phyloP scores from a whole-genome alignment of 1,140 invertebrate genomes.

The Cotesia vestalis region DNA sequence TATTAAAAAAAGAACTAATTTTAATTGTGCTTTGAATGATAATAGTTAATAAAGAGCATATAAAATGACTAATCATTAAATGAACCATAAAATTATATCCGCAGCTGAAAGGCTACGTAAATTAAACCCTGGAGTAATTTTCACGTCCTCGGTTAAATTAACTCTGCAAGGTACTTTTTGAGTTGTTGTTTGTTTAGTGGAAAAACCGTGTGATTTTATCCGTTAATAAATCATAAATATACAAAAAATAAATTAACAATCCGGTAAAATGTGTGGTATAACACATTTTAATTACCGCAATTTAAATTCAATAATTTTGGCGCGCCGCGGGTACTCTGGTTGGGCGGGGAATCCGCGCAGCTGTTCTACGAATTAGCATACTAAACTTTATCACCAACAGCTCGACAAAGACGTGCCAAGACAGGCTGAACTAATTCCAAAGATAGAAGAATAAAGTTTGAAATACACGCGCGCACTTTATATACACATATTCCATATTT shows the following conservation, averaged over 20 bases:
- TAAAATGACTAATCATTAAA: no score
- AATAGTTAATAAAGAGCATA: no score
- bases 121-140: no score
- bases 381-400: slow-evolving; percentile 67
- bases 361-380: slow-evolving; percentile 67
- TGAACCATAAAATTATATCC: no score
- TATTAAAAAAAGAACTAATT: no score
- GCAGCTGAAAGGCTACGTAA: no score
- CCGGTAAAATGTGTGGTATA: slow-evolving; percentile 42
- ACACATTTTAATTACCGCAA: slow-evolving; percentile 66
- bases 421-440: slow-evolving; percentile 65
- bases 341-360: slow-evolving; percentile 57
- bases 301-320: slow-evolving; percentile 68
- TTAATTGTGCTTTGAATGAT: no score
- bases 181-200: no score
- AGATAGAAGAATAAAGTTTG: slow-evolving; percentile 65
- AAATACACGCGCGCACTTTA: slow-evolving; percentile 40
- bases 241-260: slow-evolving; percentile 45
- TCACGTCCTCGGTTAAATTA: no score
- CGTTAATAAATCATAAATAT: slow-evolving; percentile 9
- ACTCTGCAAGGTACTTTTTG: no score
- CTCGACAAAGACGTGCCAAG: slow-evolving; percentile 67
- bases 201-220: no score
- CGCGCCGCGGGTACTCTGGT: slow-evolving; percentile 52
- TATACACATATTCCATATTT: no score